These are phyloP conservation scores for Andrena haemorrhoa DNA, from an alignment of 2,888 invertebrate genomes.

Conservation along the genomic window DNA sequence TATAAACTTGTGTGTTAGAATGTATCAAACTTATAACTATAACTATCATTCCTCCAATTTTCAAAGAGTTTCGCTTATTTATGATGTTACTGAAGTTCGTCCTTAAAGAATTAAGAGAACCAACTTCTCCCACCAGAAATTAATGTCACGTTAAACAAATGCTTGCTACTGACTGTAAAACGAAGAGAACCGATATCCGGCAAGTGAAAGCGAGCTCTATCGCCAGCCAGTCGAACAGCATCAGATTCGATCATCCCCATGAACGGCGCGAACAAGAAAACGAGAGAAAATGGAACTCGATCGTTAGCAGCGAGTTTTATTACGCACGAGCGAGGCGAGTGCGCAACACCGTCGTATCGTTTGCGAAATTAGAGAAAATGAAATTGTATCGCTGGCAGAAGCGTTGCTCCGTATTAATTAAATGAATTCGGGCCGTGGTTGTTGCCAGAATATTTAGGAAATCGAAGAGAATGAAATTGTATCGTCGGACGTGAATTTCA, in stretches of 20 bases:
- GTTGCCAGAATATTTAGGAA: conserved; percentile 36
- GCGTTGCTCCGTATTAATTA: conserved; percentile 20
- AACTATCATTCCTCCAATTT: too few relatives aligned
- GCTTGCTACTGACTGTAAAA: background rate
- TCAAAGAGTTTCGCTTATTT: too few relatives aligned
- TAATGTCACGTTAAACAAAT: too few relatives aligned
- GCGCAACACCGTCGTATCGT: background rate
- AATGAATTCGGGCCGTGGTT: background rate
- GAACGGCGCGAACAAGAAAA: conserved; percentile 22
- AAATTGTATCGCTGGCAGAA: conserved; percentile 26
- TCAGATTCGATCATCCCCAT: background rate
- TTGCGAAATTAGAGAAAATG: conserved; percentile 41
- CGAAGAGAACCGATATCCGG: background rate
- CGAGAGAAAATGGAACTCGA: conserved; percentile 24
- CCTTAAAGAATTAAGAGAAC: too few relatives aligned
- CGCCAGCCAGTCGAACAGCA: background rate
- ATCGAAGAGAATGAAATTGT: conserved; percentile 10
- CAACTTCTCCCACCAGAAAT: too few relatives aligned
- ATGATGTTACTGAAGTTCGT: too few relatives aligned
- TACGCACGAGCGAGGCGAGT: background rate
- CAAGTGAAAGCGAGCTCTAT: background rate
- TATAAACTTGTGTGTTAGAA: too few relatives aligned
- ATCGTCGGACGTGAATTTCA: conserved; percentile 7
- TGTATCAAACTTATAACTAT: too few relatives aligned
- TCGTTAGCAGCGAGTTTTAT: conserved; percentile 25